A percentile compares a stretch with the other conserved stretches of the same genome.
Conservation (phyloP, 1,140 invertebrate genomes). For the Lutraria rhynchaena region DNA sequence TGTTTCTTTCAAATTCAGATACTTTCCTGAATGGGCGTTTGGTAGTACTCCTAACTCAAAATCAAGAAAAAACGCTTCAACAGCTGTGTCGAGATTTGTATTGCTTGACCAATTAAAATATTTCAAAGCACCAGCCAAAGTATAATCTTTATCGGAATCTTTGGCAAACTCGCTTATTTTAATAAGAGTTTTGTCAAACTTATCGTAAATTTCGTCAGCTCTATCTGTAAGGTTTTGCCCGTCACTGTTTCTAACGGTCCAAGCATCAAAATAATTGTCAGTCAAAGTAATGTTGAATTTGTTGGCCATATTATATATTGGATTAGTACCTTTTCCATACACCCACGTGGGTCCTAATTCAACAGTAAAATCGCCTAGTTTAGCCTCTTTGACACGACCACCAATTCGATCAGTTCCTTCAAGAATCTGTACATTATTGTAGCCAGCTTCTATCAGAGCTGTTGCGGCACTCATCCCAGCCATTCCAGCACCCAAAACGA, state of each 20-base stretch:
- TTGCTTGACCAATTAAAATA: neutral
- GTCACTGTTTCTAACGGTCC: neutral
- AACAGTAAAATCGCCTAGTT: neutral
- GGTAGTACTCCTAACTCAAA: neutral
- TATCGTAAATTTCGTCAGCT: neutral
- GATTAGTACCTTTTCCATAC: constrained; percentile 6
- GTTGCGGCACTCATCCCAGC: constrained; percentile 13
- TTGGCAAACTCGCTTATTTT: neutral
- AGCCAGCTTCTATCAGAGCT: constrained; percentile 1
- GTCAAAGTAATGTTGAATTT: neutral
- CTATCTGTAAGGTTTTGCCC: constrained; percentile 2
- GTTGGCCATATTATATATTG: neutral
- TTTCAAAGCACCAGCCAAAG: neutral
- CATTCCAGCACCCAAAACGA: constrained; percentile 26
- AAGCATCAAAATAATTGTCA: neutral
- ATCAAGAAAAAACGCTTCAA: constrained; percentile 13
- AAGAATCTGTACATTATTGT: neutral
- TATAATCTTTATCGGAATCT: neutral
- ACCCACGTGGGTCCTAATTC: constrained; percentile 26
- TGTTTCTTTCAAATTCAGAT: neutral
- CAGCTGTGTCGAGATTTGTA: neutral
- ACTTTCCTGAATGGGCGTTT: constrained; percentile 3
- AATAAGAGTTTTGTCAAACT: neutral
- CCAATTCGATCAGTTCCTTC: constrained; percentile 13
- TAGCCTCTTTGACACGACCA: neutral